Percentiles rank a stretch among this genome's conserved stretches.
Conservation (phyloP, 2,888 invertebrate species). For the Cacoxenus indagator region DNA sequence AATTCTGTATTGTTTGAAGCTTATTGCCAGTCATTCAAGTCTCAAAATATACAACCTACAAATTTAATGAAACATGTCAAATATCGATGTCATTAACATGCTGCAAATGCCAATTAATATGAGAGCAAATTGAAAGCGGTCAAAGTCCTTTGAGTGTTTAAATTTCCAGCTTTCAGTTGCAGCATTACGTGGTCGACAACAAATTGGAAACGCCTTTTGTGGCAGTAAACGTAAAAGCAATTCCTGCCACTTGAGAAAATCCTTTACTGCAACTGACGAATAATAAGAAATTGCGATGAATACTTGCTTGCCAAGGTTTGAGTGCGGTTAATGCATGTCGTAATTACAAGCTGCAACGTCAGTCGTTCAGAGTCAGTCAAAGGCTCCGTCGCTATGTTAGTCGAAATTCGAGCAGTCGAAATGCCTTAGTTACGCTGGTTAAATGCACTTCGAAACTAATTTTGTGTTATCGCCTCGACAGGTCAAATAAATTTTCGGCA, state of each 20-base stretch:
- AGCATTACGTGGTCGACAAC: not conserved
- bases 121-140: not conserved
- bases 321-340: not conserved
- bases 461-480: not conserved
- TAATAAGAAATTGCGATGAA: not conserved
- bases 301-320: no score
- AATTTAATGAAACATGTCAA: no score
- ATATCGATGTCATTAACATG: not conserved
- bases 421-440: not conserved
- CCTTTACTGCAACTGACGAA: not conserved
- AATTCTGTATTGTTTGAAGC: no score
- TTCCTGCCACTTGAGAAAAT: not conserved
- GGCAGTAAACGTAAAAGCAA: not conserved
- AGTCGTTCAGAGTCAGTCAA: not conserved
- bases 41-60: no score
- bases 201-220: not conserved
- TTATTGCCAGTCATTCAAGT: no score
- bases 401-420: not conserved
- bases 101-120: not conserved
- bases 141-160: not conserved
- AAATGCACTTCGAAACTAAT: not conserved
- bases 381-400: not conserved
- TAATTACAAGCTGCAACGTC: not conserved
- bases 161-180: not conserved
- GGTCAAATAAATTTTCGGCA: not conserved